Evolutionary conservation across 2,888 invertebrate species (phyloP).

Genomic region (Cyrtodaria siliqua): DNA sequence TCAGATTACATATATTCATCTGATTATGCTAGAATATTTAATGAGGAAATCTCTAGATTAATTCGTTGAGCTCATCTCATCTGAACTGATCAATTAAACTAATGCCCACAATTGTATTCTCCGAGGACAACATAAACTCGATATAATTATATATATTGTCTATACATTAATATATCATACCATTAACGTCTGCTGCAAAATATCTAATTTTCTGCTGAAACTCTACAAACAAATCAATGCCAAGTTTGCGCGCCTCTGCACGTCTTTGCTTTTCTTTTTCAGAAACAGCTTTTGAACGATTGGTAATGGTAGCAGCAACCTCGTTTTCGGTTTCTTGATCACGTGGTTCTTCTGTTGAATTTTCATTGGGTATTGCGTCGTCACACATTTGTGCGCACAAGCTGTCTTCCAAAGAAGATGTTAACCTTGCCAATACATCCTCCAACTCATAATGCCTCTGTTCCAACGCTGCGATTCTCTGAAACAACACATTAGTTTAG

Average conservation of each 20-base stretch:
- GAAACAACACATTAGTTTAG: too few species aligned
- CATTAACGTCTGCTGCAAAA: conserved; percentile 61
- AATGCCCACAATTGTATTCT: too few species aligned
- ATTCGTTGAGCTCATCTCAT: too few species aligned
- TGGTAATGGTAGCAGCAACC: neutral
- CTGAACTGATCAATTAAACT: too few species aligned
- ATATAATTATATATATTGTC: too few species aligned
- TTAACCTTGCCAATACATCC: conserved; percentile 50
- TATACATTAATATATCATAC: conserved; percentile 20
- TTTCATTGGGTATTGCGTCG: too few species aligned
- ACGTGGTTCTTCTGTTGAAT: neutral
- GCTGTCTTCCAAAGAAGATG: conserved; percentile 33
- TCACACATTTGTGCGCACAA: neutral
- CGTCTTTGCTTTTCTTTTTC: neutral
- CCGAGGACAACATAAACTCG: too few species aligned
- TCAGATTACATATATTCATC: too few species aligned
- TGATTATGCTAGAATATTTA: too few species aligned
- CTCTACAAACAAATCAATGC: conserved; percentile 53
- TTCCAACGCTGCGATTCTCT: conserved; percentile 54
- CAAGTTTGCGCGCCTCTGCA: conserved; percentile 4
- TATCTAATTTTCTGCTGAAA: conserved; percentile 53
- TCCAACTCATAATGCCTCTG: conserved; percentile 58
- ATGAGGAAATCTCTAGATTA: too few species aligned
- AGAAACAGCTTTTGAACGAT: neutral
- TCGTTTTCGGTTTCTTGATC: neutral